Evolutionary conservation across 2,113 vertebrate genomes (phyloP).

Genomic region (Mormyrus iriodes): DNA sequence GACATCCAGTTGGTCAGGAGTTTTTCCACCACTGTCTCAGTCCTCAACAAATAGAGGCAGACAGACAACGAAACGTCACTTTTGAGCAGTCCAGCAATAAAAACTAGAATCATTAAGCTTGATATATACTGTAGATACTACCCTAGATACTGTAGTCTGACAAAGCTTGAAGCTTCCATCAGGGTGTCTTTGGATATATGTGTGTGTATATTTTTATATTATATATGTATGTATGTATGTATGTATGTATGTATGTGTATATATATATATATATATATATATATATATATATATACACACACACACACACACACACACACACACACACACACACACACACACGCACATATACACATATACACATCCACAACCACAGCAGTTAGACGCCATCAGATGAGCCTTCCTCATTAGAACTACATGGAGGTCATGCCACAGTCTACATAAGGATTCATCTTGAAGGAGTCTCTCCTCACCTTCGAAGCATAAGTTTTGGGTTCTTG

Average conservation of each 20-base stretch:
- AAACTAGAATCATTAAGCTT: not conserved
- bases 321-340: too few species aligned
- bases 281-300: too few species aligned
- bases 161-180: too few species aligned
- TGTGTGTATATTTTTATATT: too few species aligned
- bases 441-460: not conserved
- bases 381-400: not conserved
- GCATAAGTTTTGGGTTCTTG: constrained; percentile 98
- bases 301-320: too few species aligned
- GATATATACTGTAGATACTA: too few species aligned
- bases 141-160: too few species aligned
- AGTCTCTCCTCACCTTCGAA: constrained; percentile 70
- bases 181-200: too few species aligned
- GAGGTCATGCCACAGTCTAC: not conserved
- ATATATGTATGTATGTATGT: too few species aligned
- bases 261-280: too few species aligned
- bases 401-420: not conserved
- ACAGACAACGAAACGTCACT: not conserved
- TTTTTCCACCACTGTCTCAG: constrained; percentile 95
- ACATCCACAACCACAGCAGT: not conserved
- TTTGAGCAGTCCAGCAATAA: not conserved
- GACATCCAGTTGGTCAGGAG: constrained; percentile 99
- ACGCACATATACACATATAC: not conserved
- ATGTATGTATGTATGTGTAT: too few species aligned
- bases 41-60: constrained; percentile 60